Base-by-base conservation (phyloP, 2,113 vertebrate genomes). In the Quiscalus mexicanus region DNA sequence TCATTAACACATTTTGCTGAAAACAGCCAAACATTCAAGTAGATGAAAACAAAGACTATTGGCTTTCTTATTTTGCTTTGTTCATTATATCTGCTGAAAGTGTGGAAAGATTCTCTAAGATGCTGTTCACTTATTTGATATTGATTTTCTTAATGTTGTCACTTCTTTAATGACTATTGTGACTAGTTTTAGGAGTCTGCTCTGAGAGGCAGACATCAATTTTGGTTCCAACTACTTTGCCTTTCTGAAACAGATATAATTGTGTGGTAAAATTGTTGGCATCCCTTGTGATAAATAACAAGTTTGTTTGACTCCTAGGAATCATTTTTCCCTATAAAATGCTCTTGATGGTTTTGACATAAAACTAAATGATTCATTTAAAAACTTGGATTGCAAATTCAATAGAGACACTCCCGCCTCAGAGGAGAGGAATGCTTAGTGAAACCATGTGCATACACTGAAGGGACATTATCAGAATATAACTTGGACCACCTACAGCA, bases 1-100 rank as follows among this genome's bases (percentile, higher is more conserved):
- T 98, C 96, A 98, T 98, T 97, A 98, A 93, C 90, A 96, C 96
- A 95, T 97, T 97, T 91, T 96, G 91, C 96, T 97, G 94, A 97
- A 98, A 94, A 84, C 90, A 94, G 91, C 88, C 92, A 89, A 98
- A 93, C 71, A 74, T 94, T 96, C 84, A 94, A 97, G 59, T 68
- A 96, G 93, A 93, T 84, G 73, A 93, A 97, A 95, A 97, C 23
- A 69, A 89, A 96, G 87, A 89, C 81, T 90, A 74, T 92, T 92
- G 84, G 84, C 91, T 93, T 82, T 89, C 89, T 96, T 96, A 71
- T 95, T 97, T 97, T 96, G 96, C 95, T 97, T 87, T 93, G 65
- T 97, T 93, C 89, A 86, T 95, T 95, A 53, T 81, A 94, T 59
- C 53, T 97, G 84, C 74, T 4, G 6, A 87, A 94, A 92, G 9